Base-by-base conservation (phyloP, 2,888 invertebrate species). In the Drepana falcataria region DNA sequence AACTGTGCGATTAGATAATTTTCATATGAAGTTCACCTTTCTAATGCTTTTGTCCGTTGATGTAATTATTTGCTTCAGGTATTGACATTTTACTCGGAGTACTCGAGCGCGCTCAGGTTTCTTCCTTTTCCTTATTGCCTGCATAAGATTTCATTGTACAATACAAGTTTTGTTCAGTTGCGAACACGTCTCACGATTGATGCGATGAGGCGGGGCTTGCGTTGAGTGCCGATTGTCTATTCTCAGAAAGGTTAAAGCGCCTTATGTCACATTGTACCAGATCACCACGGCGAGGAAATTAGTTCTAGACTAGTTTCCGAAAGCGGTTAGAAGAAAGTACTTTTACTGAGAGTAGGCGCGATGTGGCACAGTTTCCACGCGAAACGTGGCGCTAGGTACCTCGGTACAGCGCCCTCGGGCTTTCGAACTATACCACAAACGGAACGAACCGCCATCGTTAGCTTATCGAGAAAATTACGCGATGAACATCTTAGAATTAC, bases 251-350 rank as follows among this genome's bases (percentile, higher is more conserved):
- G 64, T 74, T 71, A 75, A 78, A 81, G 69, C 76, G 58, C 76
- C 48, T 48, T 48, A 48, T 48, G 48, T 48, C 48, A 67, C 71
- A 71, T 72, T 75, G 77, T 75, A 83, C 85, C 86, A 87, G 85
- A 85, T 85, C 87, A 83, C 79, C 77, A 73, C 76, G 80, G 74
- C 73, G 77, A 83, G 85, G 81, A 87, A 87, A 84, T 83, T 80
- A 73, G 79, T 81, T 82, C 79, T 77, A 81, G 82, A 79, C 87
- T 71, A 80, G 85, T 88, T 89, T 91, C 87, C 81, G 87, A 89
- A 89, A 88, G 87, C 87, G 86, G 86, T 80, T 78, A 71, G 85
- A 90, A 88, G 90, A 90, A 90, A 91, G 89, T 88, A 87, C 89
- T 91, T 90, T 90, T 91, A 88, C 89, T 89, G 72, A 77, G 83